Conservation (phyloP, 2,113 vertebrate species). For the Varanus salvator region DNA sequence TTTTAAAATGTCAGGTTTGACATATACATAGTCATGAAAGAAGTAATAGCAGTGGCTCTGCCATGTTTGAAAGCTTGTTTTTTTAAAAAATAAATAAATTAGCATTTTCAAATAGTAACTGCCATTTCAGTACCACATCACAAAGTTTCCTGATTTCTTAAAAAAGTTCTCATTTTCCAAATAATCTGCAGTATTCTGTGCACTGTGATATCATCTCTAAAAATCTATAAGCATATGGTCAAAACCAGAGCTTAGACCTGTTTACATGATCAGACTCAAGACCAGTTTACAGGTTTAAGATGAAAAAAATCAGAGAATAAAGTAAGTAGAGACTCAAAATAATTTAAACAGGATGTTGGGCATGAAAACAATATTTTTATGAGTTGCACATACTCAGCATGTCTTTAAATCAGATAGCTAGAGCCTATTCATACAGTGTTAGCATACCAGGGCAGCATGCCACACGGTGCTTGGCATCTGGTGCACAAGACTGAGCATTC, state of each 20-base stretch:
- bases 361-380: not conserved
- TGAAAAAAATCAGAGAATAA: not conserved
- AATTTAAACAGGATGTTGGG: not conserved
- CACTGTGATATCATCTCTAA: not conserved
- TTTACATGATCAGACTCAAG: not conserved
- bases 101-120: slow-evolving; percentile 35
- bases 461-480: not conserved
- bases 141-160: not conserved
- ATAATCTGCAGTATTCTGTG: not conserved
- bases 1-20: slow-evolving; percentile 82
- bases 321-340: not conserved
- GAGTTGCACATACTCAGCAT: not conserved
- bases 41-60: slow-evolving; percentile 61
- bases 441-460: no score
- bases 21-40: slow-evolving; percentile 76
- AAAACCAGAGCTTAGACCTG: not conserved
- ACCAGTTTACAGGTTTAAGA: not conserved
- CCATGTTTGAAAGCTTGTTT: slow-evolving; percentile 65
- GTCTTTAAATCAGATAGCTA: not conserved
- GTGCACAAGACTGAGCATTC: not conserved
- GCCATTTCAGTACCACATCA: slow-evolving; percentile 20
- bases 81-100: slow-evolving; percentile 39
- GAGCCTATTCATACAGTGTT: not conserved
- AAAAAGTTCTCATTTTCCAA: not conserved
- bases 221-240: not conserved